Percentiles rank a stretch among this genome's conserved stretches.
These are phyloP conservation scores for Stichopus chloronotus DNA, from an alignment of 35 echinoderm and acorn worm genomes.

Conservation along the genomic window DNA sequence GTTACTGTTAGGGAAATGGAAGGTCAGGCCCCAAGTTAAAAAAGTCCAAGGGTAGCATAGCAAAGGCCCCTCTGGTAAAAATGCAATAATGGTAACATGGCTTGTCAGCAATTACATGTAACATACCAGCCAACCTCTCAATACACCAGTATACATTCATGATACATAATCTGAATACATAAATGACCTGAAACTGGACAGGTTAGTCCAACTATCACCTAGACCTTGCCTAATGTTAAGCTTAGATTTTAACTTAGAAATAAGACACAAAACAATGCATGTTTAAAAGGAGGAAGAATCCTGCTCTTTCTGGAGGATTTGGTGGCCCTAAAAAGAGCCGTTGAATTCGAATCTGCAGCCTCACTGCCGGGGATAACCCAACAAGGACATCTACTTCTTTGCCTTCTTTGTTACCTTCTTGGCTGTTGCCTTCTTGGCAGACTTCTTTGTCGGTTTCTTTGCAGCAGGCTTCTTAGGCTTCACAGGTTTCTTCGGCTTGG, in stretches of 20 bases:
- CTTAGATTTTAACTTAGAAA: not conserved
- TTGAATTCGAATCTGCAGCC: not conserved
- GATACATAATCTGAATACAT: no score
- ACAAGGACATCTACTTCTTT: not conserved
- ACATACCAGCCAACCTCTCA: no score
- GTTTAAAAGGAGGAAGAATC: not conserved
- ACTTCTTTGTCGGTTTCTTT: constrained; percentile 27
- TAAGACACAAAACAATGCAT: not conserved
- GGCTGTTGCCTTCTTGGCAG: not conserved
- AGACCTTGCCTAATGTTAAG: no score
- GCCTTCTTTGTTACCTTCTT: constrained; percentile 58
- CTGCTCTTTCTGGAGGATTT: constrained; percentile 24
- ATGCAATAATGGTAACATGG: no score
- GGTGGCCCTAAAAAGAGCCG: constrained; percentile 54
- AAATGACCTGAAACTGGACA: no score
- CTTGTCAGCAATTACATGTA: no score
- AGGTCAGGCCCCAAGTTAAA: no score
- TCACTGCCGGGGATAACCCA: not conserved
- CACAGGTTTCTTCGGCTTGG: not conserved
- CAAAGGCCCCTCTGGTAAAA: no score
- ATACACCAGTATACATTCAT: no score
- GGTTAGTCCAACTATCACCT: no score
- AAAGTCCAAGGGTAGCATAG: no score
- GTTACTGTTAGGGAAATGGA: no score
- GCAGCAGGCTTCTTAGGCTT: constrained; percentile 36